Conservation (phyloP, 1,140 invertebrate species). For the Gonioctena quinquepunctata region DNA sequence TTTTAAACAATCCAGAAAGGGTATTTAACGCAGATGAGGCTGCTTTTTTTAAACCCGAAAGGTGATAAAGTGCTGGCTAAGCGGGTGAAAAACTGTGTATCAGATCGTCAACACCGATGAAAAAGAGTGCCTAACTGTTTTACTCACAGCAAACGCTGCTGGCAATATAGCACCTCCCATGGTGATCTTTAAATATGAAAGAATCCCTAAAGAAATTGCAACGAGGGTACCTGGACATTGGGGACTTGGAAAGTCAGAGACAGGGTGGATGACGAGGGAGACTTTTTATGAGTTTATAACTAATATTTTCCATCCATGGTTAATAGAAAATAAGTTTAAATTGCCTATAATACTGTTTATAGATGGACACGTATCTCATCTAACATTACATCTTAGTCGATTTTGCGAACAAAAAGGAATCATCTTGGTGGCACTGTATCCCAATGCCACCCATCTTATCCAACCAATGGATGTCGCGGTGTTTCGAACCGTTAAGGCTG, state of each 20-base stretch:
- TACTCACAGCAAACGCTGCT: slow-evolving; percentile 23
- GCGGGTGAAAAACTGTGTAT: slow-evolving; percentile 11
- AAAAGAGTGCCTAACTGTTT: slow-evolving; percentile 27
- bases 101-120: not conserved
- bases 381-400: slow-evolving; percentile 39
- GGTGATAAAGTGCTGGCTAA: not conserved
- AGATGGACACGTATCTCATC: slow-evolving; percentile 47
- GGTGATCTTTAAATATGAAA: slow-evolving; percentile 53
- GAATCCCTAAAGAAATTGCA: slow-evolving; percentile 38
- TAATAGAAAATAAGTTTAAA: slow-evolving; percentile 33
- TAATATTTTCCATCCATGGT: slow-evolving; percentile 19
- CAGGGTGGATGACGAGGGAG: slow-evolving; percentile 55
- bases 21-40: not conserved
- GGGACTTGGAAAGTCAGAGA: slow-evolving; percentile 51
- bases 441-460: slow-evolving; percentile 49
- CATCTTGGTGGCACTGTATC: slow-evolving; percentile 48
- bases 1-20: not conserved
- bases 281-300: slow-evolving; percentile 54
- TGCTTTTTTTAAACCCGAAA: not conserved
- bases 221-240: slow-evolving; percentile 37
- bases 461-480: slow-evolving; percentile 55
- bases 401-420: slow-evolving; percentile 35
- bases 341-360: slow-evolving; percentile 52
- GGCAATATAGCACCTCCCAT: slow-evolving; percentile 39
- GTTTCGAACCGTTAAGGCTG: slow-evolving; percentile 42